Percentiles rank a stretch among this genome's conserved stretches.
These are phyloP conservation scores for Conchocele bisecta DNA, from an alignment of 2,888 invertebrate genomes.

Conservation along the genomic window DNA sequence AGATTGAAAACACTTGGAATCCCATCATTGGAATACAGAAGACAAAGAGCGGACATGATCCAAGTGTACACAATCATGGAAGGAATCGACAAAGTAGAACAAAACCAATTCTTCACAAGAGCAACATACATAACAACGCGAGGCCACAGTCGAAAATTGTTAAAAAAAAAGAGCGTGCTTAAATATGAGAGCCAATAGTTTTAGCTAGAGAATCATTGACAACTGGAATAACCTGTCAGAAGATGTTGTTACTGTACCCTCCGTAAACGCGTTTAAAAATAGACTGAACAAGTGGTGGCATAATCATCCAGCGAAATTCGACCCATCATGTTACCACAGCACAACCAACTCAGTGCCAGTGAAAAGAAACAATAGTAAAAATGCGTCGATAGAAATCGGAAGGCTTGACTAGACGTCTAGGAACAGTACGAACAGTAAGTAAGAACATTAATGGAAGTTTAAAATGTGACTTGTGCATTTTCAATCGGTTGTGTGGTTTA, in stretches of 20 bases:
- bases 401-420: too few relatives aligned
- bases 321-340: not conserved
- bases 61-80: conserved; percentile 19
- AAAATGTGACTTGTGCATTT: too few relatives aligned
- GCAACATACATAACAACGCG: not conserved
- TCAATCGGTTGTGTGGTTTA: too few relatives aligned
- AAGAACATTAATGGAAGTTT: too few relatives aligned
- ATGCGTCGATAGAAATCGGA: too few relatives aligned
- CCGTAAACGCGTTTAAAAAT: not conserved
- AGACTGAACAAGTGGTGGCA: not conserved
- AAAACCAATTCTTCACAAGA: not conserved
- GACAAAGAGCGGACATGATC: conserved; percentile 6
- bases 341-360: too few relatives aligned
- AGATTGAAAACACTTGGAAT: conserved; percentile 1
- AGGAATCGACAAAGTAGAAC: not conserved
- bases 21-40: conserved; percentile 7
- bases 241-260: conserved; percentile 2
- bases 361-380: too few relatives aligned
- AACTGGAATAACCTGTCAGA: not conserved
- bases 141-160: not conserved
- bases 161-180: not conserved
- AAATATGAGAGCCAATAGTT: not conserved
- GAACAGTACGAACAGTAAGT: too few relatives aligned
- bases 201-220: not conserved
- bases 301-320: not conserved